These are phyloP conservation scores for Patagioenas fasciata DNA, from an alignment of 2,113 vertebrate species.

Conservation along the genomic window DNA sequence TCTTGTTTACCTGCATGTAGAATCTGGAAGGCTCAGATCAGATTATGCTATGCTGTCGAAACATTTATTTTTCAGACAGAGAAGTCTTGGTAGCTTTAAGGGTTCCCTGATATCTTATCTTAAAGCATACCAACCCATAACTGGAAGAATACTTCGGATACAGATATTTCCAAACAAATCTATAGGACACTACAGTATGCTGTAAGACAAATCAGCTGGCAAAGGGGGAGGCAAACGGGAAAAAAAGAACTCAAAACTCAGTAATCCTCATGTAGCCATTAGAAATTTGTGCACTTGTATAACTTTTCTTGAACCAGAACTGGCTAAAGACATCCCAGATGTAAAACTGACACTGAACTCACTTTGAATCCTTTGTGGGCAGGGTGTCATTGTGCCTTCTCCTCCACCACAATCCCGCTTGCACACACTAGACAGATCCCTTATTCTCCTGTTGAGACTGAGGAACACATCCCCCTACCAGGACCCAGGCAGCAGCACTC, in stretches of 20 bases:
- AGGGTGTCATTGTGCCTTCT: neutral
- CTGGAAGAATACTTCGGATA: neutral
- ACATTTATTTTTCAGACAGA: neutral
- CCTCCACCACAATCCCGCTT: neutral
- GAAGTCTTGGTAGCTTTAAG: neutral
- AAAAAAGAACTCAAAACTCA: neutral
- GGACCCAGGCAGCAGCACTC: neutral
- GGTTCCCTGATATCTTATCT: neutral
- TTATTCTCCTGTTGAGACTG: neutral
- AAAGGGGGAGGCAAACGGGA: neutral
- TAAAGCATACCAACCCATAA: neutral
- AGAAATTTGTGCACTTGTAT: neutral
- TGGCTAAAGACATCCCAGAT: neutral
- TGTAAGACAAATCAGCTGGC: neutral
- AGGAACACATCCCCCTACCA: neutral
- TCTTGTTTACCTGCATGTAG: neutral
- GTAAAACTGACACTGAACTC: neutral
- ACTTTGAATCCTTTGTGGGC: neutral
- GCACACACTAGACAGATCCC: neutral
- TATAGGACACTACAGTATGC: neutral
- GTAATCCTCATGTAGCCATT: neutral
- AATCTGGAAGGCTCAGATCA: neutral
- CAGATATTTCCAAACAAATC: neutral
- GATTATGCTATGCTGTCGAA: neutral
- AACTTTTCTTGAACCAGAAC: neutral